Percentiles rank a stretch among this genome's conserved stretches.
Conservation (phyloP, 2,888 invertebrate genomes). For the Odontocerum albicorne region DNA sequence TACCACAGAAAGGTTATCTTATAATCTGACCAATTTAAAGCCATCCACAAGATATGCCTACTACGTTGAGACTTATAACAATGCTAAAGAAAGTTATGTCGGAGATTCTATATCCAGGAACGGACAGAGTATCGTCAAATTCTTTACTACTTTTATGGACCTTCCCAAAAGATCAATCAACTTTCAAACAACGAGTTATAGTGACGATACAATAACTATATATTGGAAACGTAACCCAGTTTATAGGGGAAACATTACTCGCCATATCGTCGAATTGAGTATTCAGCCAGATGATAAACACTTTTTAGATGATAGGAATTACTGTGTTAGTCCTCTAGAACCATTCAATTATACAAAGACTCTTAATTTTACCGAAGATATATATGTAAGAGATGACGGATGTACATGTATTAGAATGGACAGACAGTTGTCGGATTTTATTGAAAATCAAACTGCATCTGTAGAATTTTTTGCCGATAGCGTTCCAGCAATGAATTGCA, state of each 20-base stretch:
- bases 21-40: conserved; percentile 52
- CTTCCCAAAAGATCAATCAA: conserved; percentile 50
- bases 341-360: no score
- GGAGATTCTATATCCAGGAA: conserved; percentile 48
- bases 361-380: conserved; percentile 11
- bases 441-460: neutral
- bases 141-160: conserved; percentile 65
- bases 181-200: conserved; percentile 41
- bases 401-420: conserved; percentile 31
- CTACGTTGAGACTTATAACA: conserved; percentile 69
- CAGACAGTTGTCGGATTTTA: neutral
- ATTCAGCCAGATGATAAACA: conserved; percentile 43
- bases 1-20: conserved; percentile 13
- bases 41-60: conserved; percentile 73
- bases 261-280: conserved; percentile 45
- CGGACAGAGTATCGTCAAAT: conserved; percentile 62
- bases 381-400: conserved; percentile 39
- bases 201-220: conserved; percentile 47
- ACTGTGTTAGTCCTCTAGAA: conserved; percentile 48
- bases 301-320: conserved; percentile 53
- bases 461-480: neutral
- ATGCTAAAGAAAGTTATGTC: conserved; percentile 50
- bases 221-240: conserved; percentile 62
- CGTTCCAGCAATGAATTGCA: neutral
- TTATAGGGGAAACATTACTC: conserved; percentile 43